Evolutionary conservation across 2,888 invertebrate species (phyloP).

Genomic region (Cephus spinipes): DNA sequence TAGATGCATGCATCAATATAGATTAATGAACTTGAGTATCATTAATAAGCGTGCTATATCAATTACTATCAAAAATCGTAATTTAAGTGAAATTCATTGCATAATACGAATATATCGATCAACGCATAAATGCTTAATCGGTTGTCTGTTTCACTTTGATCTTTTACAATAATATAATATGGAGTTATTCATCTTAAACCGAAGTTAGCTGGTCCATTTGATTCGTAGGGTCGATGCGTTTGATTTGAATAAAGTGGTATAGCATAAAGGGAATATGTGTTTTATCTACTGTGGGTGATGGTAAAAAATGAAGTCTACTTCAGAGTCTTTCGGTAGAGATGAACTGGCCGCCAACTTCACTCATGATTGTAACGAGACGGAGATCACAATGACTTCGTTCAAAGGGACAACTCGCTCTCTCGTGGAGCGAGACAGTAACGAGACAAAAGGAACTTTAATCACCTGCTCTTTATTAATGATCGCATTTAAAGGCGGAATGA

Average conservation of each 20-base stretch:
- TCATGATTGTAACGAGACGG: not conserved
- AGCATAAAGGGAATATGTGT: not conserved
- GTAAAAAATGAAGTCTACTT: not conserved
- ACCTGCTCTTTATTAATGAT: slow-evolving; percentile 52
- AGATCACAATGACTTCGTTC: slow-evolving; percentile 17
- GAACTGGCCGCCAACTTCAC: not conserved
- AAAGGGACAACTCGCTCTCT: slow-evolving; percentile 36
- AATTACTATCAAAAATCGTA: not conserved
- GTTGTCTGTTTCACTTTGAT: not conserved
- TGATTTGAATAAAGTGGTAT: not conserved
- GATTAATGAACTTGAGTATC: not conserved
- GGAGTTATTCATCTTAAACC: not conserved
- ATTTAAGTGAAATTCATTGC: not conserved
- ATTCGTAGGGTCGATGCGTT: not conserved
- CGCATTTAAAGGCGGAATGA: slow-evolving; percentile 35
- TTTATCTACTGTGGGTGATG: slow-evolving; percentile 4
- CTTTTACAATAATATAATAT: not conserved
- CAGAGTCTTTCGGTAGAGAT: not conserved
- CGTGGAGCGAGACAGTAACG: slow-evolving; percentile 35
- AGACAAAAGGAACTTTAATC: slow-evolving; percentile 51
- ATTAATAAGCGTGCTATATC: not conserved
- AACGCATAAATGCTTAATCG: not conserved
- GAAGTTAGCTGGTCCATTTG: slow-evolving; percentile 9
- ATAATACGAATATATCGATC: not conserved
- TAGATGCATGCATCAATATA: not conserved